A percentile compares a stretch with the other conserved stretches of the same genome.
These are phyloP conservation scores for Tachina lurida DNA, from an alignment of 2,888 invertebrate genomes.

Conservation along the genomic window DNA sequence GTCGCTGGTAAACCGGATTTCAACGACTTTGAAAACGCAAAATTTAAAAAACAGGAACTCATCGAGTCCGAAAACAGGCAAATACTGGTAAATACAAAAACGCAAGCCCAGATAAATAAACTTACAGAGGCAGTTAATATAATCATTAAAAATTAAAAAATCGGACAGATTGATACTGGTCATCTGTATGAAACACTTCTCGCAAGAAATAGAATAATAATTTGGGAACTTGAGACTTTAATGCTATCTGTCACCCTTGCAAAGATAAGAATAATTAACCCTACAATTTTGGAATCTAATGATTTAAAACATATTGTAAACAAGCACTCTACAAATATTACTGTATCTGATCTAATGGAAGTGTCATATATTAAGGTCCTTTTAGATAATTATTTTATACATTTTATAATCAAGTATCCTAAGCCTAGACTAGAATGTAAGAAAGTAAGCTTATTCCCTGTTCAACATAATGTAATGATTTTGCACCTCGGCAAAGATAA, in stretches of 20 bases:
- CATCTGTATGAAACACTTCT: not conserved
- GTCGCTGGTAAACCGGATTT: not conserved
- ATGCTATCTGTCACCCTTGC: slow-evolving; percentile 62
- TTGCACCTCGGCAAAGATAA: slow-evolving; percentile 4
- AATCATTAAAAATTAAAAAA: slow-evolving; percentile 30
- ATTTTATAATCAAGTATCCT: slow-evolving; percentile 50
- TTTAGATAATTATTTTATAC: slow-evolving; percentile 23
- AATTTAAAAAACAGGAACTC: slow-evolving; percentile 14
- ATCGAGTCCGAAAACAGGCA: slow-evolving; percentile 49
- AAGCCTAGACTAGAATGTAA: slow-evolving; percentile 16
- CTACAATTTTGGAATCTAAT: slow-evolving; percentile 52
- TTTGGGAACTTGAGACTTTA: slow-evolving; percentile 43
- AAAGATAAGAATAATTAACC: slow-evolving; percentile 59
- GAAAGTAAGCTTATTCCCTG: slow-evolving; percentile 30
- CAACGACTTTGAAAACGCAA: slow-evolving; percentile 36
- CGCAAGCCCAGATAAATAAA: slow-evolving; percentile 57
- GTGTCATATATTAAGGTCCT: slow-evolving; percentile 59
- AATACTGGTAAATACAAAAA: slow-evolving; percentile 55
- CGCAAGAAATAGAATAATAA: slow-evolving; percentile 12
- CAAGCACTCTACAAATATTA: slow-evolving; percentile 48
- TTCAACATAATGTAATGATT: slow-evolving; percentile 27
- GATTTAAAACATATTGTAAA: slow-evolving; percentile 29
- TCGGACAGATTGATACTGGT: not conserved
- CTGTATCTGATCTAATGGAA: slow-evolving; percentile 61
- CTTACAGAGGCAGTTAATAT: slow-evolving; percentile 60